A percentile compares a stretch with the other conserved stretches of the same genome.
These are phyloP conservation scores for Podabrus alpinus DNA, from an alignment of 2,888 invertebrate genomes.

Conservation along the genomic window DNA sequence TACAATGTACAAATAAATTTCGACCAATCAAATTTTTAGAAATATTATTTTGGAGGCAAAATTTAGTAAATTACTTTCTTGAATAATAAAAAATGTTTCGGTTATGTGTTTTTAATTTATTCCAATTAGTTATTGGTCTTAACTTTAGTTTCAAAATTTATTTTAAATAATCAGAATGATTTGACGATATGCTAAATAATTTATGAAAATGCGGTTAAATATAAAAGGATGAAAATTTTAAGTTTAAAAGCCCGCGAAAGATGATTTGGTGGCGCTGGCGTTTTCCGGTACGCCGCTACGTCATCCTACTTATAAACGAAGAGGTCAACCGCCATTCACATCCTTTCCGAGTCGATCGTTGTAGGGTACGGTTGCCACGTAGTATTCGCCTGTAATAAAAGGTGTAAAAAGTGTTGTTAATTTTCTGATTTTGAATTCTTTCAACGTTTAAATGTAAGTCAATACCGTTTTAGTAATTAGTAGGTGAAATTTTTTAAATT, in stretches of 20 bases:
- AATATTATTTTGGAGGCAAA: too few species aligned
- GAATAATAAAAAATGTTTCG: too few species aligned
- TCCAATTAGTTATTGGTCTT: not conserved
- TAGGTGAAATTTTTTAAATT: not conserved
- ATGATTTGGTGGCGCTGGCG: slow-evolving; percentile 7
- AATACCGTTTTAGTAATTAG: slow-evolving; percentile 20
- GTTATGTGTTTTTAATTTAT: not conserved
- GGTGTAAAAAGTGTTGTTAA: slow-evolving; percentile 36
- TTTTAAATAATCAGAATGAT: not conserved
- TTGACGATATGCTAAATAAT: too few species aligned
- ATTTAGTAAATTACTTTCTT: too few species aligned
- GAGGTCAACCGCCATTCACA: slow-evolving; percentile 37
- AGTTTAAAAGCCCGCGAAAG: not conserved
- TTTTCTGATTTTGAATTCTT: slow-evolving; percentile 46
- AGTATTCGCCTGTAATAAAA: slow-evolving; percentile 41
- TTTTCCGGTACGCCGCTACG: slow-evolving; percentile 10
- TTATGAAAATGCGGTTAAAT: not conserved
- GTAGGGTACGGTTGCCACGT: slow-evolving; percentile 51
- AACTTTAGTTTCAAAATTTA: not conserved
- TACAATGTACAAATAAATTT: too few species aligned
- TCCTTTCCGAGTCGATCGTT: slow-evolving; percentile 55
- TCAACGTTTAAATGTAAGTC: slow-evolving; percentile 44
- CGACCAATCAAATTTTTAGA: too few species aligned
- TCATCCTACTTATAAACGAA: slow-evolving; percentile 36
- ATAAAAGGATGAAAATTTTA: not conserved